phyloP scores from a whole-genome alignment of 1,140 invertebrate species.

The Cepaea nemoralis region DNA sequence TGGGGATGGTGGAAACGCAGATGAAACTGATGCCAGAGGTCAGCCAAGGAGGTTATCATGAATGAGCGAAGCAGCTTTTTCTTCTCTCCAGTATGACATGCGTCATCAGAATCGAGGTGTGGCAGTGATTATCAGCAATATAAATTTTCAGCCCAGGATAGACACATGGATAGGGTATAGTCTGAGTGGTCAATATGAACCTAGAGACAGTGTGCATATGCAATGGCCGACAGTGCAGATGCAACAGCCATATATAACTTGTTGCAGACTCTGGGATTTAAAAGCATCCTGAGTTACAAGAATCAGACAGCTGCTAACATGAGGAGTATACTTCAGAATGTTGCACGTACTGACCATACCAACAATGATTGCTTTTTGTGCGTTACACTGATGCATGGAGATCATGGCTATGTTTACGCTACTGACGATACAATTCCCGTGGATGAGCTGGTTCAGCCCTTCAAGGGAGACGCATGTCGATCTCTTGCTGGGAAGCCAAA shows the following conservation, averaged over 20 bases:
- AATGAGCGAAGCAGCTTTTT: background rate
- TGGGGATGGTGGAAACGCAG: no score
- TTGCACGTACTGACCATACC: slow-evolving; percentile 58
- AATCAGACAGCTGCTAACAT: slow-evolving; percentile 79
- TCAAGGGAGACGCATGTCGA: slow-evolving; percentile 88
- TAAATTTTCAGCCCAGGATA: slow-evolving; percentile 72
- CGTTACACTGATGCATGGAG: slow-evolving; percentile 89
- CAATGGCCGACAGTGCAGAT: slow-evolving; percentile 82
- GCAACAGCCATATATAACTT: slow-evolving; percentile 60
- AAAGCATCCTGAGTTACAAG: slow-evolving; percentile 76
- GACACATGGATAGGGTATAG: slow-evolving; percentile 77
- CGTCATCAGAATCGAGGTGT: slow-evolving; percentile 83
- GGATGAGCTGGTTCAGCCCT: slow-evolving; percentile 82
- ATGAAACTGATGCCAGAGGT: no score
- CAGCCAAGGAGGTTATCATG: background rate
- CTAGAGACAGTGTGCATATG: no score
- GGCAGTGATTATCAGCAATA: slow-evolving; percentile 92
- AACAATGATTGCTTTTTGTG: slow-evolving; percentile 67
- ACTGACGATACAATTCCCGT: slow-evolving; percentile 82
- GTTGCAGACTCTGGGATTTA: slow-evolving; percentile 82
- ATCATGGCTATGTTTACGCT: slow-evolving; percentile 88
- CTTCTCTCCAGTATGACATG: slow-evolving; percentile 82
- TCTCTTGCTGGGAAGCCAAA: slow-evolving; percentile 82
- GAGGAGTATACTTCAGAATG: slow-evolving; percentile 47
- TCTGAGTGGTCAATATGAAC: no score